Evolutionary conservation across 2,797 vertebrate species (phyloP).

Genomic region (Podargus strigoides): DNA sequence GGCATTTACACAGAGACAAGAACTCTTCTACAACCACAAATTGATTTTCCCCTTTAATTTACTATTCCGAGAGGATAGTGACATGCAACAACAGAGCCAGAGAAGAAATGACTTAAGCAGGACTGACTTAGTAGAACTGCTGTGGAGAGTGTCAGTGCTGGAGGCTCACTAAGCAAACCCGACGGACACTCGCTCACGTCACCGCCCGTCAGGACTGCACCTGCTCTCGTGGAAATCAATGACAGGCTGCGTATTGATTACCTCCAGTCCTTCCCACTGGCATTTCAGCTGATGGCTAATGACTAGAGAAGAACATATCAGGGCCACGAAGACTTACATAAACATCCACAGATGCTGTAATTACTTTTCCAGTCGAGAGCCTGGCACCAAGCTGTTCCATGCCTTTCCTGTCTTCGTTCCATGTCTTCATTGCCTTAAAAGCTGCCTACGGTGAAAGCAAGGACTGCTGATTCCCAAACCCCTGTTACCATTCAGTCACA

Average conservation of each 20-base stretch:
- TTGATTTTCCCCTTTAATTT: neutral
- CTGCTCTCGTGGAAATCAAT: neutral
- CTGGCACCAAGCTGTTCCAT: neutral
- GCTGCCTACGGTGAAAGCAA: neutral
- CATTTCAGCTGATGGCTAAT: neutral
- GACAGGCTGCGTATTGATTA: neutral
- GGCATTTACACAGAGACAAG: neutral
- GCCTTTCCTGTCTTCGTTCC: neutral
- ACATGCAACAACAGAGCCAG: neutral
- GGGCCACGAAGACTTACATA: neutral
- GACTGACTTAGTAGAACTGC: neutral
- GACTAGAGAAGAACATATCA: neutral
- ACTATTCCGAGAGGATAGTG: neutral
- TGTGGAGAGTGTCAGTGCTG: neutral
- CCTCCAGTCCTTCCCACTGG: neutral
- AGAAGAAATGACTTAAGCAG: neutral
- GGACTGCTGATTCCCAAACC: neutral
- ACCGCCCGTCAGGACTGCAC: fast-evolving
- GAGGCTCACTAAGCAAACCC: neutral
- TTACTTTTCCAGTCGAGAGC: neutral
- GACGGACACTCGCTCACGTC: neutral
- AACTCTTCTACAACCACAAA: neutral
- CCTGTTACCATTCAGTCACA: neutral
- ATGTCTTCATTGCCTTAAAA: neutral
- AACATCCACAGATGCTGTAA: neutral